phyloP scores from a whole-genome alignment of 1,140 invertebrate genomes.

The Drosophila repletoides region DNA sequence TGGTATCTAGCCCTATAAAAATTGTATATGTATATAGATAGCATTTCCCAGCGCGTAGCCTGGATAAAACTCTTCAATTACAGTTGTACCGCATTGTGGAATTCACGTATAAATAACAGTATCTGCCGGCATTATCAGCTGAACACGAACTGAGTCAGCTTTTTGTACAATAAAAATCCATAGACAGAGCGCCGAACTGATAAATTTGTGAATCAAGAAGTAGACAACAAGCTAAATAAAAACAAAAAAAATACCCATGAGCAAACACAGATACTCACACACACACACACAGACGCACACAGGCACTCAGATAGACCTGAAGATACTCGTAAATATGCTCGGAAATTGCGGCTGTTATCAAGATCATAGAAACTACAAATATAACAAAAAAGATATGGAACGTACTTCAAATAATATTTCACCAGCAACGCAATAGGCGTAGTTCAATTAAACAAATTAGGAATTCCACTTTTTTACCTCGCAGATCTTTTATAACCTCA shows the following conservation, averaged over 20 bases:
- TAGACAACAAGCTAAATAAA: background rate
- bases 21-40: no score
- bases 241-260: no score
- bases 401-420: background rate
- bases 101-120: background rate
- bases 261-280: no score
- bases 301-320: no score
- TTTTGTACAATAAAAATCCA: background rate
- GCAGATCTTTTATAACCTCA: no score
- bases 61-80: background rate
- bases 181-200: background rate
- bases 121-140: background rate
- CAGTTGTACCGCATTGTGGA: background rate
- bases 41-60: no score
- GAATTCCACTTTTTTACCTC: background rate
- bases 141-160: slow-evolving; percentile 12
- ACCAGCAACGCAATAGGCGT: background rate
- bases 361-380: background rate
- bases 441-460: background rate
- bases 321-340: no score
- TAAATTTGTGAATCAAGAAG: slow-evolving; percentile 2
- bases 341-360: slow-evolving; percentile 12
- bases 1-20: no score
- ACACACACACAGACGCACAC: no score
- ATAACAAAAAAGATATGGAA: background rate